These are phyloP conservation scores for Orientallactaga sibirica DNA, from an alignment of 2,797 vertebrate genomes.

Conservation along the genomic window DNA sequence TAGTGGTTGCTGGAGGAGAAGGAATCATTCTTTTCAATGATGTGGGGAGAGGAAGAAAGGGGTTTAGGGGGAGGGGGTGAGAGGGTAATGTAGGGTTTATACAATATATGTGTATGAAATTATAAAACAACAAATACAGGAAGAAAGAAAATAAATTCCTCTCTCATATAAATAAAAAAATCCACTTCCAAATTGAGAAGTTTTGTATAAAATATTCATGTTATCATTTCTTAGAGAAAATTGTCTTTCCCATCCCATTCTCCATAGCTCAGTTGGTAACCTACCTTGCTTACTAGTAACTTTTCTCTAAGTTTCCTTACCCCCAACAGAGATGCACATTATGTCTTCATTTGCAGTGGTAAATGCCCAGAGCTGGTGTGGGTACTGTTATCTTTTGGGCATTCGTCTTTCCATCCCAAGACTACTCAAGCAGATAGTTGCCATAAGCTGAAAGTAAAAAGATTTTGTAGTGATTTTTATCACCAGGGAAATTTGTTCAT, in stretches of 20 bases:
- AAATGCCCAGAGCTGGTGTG: slow-evolving; percentile 68
- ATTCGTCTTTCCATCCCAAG: slow-evolving; percentile 71
- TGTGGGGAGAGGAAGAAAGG: too few relatives aligned
- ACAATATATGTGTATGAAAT: too few relatives aligned
- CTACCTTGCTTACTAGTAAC: slow-evolving; percentile 51
- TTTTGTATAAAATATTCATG: slow-evolving; percentile 56
- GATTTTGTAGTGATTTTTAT: slow-evolving; percentile 86
- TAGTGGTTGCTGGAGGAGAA: too few relatives aligned
- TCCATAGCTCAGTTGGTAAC: slow-evolving; percentile 34
- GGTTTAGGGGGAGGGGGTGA: too few relatives aligned
- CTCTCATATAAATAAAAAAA: too few relatives aligned
- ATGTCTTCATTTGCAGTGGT: slow-evolving; percentile 78
- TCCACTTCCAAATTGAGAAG: too few relatives aligned
- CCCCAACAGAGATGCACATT: slow-evolving; percentile 75
- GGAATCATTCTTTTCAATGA: too few relatives aligned
- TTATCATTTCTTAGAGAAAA: slow-evolving; percentile 54
- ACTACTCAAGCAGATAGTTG: slow-evolving; percentile 86
- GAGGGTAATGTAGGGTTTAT: too few relatives aligned
- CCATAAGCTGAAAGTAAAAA: slow-evolving; percentile 87
- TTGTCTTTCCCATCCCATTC: not conserved
- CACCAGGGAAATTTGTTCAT: slow-evolving; percentile 88
- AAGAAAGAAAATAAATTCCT: not conserved
- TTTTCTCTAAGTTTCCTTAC: slow-evolving; percentile 59
- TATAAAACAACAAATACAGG: not conserved
- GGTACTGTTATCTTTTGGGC: slow-evolving; percentile 76